Evolutionary conservation across 1,140 invertebrate genomes (phyloP), one percentile per base, ranked within the genome.

Genomic region (Hetaerina americana): DNA sequence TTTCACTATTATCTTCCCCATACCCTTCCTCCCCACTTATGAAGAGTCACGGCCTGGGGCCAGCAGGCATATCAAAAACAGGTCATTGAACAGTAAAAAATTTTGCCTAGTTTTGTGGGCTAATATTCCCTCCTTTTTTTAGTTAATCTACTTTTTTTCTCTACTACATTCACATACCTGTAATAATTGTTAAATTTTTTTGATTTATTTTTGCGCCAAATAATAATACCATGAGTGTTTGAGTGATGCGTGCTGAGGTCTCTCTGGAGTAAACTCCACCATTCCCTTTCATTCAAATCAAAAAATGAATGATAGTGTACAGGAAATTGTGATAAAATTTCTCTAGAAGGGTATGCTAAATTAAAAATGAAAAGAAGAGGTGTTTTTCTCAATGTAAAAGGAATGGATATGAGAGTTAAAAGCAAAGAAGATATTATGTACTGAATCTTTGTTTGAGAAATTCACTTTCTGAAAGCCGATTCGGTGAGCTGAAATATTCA

Each of bases 181-280:
- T 72, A 29, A 70, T 57, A 26, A 68, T 68, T 75, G 69, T 75
- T 72, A 66, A 27, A 40, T 70, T 27, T n/a, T n/a, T 75, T 27
- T 28, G 49, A 24, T 66, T 15, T 70, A 73, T 68, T 40, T 31
- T 73, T 70, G 26, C 40, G 24, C 49, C 66, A 26, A 72, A 66
- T 72, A 31, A 71, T 26, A 28, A 67, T 27, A 57, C 26, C 49
- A 27, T 66, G 29, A 66, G 26, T 29, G 31, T 71, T 73, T 66
- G 26, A 31, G 27, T 26, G 70, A 67, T 69, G 27, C 29, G 28
- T 68, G 40, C 12, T 28, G 25, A 12, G 27, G 67, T 73, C 66
- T 74, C 71, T 74, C 72, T 75, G 75, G 76, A 78, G 77, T 77
- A 77, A 78, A 78, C 77, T 77, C 75, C 76, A 77, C 77, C 77